Percentiles rank a stretch among this genome's conserved stretches.
These are phyloP conservation scores for Gryllus longicercus DNA, from an alignment of 2,888 invertebrate species.

Conservation along the genomic window DNA sequence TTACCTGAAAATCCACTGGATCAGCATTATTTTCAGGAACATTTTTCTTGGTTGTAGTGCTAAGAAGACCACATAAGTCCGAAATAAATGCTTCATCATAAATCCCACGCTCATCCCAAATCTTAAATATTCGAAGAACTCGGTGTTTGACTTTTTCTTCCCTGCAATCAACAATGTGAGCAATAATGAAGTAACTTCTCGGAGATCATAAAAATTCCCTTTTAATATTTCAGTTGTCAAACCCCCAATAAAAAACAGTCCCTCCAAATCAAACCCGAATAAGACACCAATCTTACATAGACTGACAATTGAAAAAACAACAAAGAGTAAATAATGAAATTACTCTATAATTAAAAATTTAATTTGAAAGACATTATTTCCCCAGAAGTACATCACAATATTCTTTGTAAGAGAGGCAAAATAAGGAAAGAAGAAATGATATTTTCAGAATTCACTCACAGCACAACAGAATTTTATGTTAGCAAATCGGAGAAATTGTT, in stretches of 20 bases:
- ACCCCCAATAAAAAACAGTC: too few species aligned
- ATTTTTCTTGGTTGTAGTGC: constrained; percentile 69
- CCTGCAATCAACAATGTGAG: constrained; percentile 49
- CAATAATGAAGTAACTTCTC: too few species aligned
- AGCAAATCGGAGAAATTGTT: too few species aligned
- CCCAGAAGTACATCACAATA: too few species aligned
- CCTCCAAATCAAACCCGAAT: background rate
- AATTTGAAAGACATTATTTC: background rate
- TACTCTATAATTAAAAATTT: background rate
- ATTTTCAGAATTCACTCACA: too few species aligned
- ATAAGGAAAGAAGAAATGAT: too few species aligned
- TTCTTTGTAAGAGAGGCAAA: too few species aligned
- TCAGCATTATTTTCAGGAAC: constrained; percentile 58
- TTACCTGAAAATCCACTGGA: constrained; percentile 67
- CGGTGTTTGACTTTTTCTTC: constrained; percentile 86
- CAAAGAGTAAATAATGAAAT: background rate
- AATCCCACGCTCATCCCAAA: constrained; percentile 91
- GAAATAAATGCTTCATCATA: constrained; percentile 87
- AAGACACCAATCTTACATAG: background rate
- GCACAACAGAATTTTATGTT: too few species aligned
- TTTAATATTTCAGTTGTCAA: too few species aligned
- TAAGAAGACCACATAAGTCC: constrained; percentile 79
- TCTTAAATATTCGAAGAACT: constrained; percentile 85
- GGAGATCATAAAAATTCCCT: too few species aligned
- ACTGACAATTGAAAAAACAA: background rate